Base-by-base conservation (phyloP, 2,797 vertebrate genomes). In the Selene dorsalis region DNA sequence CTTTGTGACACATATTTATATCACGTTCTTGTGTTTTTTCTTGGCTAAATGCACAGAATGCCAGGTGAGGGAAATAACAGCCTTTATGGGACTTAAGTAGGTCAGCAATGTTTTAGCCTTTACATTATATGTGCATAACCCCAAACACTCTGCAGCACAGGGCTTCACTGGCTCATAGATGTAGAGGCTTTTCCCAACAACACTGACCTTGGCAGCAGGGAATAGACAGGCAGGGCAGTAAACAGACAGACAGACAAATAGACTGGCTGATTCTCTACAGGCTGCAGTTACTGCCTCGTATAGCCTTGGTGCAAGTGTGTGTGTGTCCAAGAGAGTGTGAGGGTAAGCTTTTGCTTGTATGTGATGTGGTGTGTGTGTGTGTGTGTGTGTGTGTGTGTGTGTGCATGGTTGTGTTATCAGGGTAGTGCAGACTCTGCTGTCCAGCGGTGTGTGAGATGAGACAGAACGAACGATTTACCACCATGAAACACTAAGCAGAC, bases 401-500 rank as follows among this genome's bases (percentile, higher is more conserved):
- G 38, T 65, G 61, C 53, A 47, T 77, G 83, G 80, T 79, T 83
- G 90, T 85, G 87, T 92, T 93, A 93, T 93, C 93, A 88, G 86
- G 79, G 66, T 60, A 74, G 79, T 80, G 86, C 93, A 93, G 92
- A 85, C 91, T 79, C 61, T 87, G 84, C 82, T 82, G 87, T 90
- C 90, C 84, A 89, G 84, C 67, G 22, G 81, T 87, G 89, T 90
- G 84, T 85, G 88, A 90, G 90, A 90, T 91, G 84, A 90, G 88
- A 88, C 87, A 89, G 80, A 90, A 87, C 35, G 35, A 84, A 82
- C 60, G 64, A 87, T 89, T 91, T 87, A 89, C 82, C 82, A 84
- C 87, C 88, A 89, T 85, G 84, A 89, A 86, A 92, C 88, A 89
- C 79, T 84, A 73, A 88, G 73, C 84, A 74, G 79, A 69, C 87